Conservation (phyloP, 2,113 vertebrate genomes). For the Megaleporinus macrocephalus region DNA sequence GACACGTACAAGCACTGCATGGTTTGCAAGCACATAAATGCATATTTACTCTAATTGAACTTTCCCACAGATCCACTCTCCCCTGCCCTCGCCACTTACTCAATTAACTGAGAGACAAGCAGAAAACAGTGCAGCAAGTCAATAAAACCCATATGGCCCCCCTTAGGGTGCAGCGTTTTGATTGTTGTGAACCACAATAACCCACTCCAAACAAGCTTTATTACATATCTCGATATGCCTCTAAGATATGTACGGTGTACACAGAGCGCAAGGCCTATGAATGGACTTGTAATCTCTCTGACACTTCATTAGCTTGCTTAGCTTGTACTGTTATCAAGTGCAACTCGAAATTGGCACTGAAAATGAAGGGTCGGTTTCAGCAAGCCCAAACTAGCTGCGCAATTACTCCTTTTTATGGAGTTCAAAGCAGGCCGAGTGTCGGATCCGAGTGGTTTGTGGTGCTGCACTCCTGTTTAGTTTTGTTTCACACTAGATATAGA, state of each 20-base stretch:
- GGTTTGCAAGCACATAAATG: conserved; percentile 46
- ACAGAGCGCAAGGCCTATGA: conserved; percentile 39
- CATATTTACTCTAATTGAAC: conserved; percentile 52
- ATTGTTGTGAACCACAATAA: conserved; percentile 80
- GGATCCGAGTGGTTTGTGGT: background rate
- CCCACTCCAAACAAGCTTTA: conserved; percentile 79
- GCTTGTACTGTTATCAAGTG: conserved; percentile 22
- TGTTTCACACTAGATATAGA: conserved; percentile 2
- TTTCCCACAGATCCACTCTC: conserved; percentile 61
- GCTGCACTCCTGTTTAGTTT: background rate
- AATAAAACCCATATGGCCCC: conserved; percentile 71
- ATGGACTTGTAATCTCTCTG: conserved; percentile 35
- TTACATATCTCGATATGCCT: conserved; percentile 72
- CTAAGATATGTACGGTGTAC: conserved; percentile 61
- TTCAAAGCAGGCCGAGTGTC: background rate
- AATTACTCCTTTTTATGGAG: background rate
- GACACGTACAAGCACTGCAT: conserved; percentile 12
- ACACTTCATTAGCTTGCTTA: conserved; percentile 52
- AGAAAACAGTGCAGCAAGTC: conserved; percentile 73
- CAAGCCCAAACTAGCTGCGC: background rate
- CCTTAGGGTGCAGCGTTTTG: conserved; percentile 71
- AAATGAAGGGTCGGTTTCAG: conserved; percentile 13
- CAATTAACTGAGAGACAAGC: conserved; percentile 68
- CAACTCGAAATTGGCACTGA: conserved; percentile 23
- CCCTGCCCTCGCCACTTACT: conserved; percentile 67